Evolutionary conservation across 2,113 vertebrate species (phyloP), one percentile per base, ranked within the genome.

Genomic region (Lycocorax pyrrhopterus): DNA sequence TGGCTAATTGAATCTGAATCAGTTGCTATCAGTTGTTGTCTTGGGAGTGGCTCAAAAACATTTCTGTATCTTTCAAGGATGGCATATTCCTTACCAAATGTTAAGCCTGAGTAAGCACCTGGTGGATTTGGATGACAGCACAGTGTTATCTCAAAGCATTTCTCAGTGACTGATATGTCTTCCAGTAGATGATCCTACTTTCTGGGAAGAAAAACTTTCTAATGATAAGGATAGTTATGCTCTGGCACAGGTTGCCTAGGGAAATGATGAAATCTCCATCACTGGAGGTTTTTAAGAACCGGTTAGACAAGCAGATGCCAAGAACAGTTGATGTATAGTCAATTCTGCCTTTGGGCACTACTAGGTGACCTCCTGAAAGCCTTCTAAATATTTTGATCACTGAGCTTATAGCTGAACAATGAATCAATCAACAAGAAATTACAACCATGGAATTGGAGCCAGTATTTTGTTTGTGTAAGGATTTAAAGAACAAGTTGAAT

Each of bases 231-330:
- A 17, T 67, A 72, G 76, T 58, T 86, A 77, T 41, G 55, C 39
- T 88, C 86, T 96, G 93, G 79, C 75, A 93, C 12, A 77, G 27
- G 89, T 59, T 94, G 94, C 95, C 93, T 90, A 90, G 86, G 94
- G 93, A 95, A 80, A 84, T 90, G 95, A 94, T 93, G 95, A 92
- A 89, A 96, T 96, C 91, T 93, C 44, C 52, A 64, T 89, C 91
- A 93, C 56, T 78, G 68, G 59, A 87, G 44, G 37, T 81, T 90
- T 95, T 95, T 41, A 75, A 95, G 86, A 96, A 94, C 95, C 5
- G 39, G 96, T 97, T 94, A 75, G 86, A 74, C 91, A 16, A 92
- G 89, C 19, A 67, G 39, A 86, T 96, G 94, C 86, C 89, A 93
- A 62, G 56, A 89, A 52, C 5, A 4, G n/a, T 77, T 92, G 83